Conservation (phyloP, 2,797 vertebrate species). For the Chelonia mydas region DNA sequence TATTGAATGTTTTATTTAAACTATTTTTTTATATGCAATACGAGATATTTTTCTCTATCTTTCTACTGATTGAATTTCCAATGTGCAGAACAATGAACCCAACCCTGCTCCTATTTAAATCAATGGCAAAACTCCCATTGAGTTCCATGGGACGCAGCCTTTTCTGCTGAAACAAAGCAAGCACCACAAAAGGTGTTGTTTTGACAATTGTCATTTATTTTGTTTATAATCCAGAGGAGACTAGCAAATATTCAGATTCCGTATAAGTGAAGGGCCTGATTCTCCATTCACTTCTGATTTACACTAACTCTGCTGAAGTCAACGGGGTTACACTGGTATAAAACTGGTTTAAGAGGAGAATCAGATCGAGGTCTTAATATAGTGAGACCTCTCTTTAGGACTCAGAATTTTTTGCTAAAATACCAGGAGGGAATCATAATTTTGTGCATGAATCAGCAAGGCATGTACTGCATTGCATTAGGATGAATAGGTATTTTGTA, state of each 20-base stretch:
- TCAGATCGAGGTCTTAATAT: neutral
- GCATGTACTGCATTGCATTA: neutral
- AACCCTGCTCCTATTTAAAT: neutral
- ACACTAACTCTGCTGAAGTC: neutral
- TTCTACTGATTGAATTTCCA: conserved; percentile 61
- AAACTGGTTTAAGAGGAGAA: neutral
- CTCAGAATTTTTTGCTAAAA: neutral
- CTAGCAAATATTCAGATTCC: neutral
- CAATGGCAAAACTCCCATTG: neutral
- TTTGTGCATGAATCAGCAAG: neutral
- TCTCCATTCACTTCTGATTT: neutral
- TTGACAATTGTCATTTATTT: neutral
- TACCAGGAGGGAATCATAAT: rapidly evolving
- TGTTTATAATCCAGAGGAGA: neutral
- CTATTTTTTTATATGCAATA: too few relatives aligned
- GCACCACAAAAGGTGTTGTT: neutral
- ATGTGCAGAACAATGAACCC: conserved; percentile 23
- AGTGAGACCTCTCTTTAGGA: neutral
- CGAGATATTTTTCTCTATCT: conserved; percentile 39
- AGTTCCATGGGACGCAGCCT: rapidly evolving
- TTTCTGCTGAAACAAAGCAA: neutral
- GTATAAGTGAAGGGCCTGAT: rapidly evolving
- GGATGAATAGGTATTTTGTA: rapidly evolving
- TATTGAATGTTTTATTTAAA: neutral
- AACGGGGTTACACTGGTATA: neutral